A percentile compares a stretch with the other conserved stretches of the same genome.
These are phyloP conservation scores for Odobenus rosmarus DNA, from an alignment of 2,113 vertebrate genomes.

Conservation along the genomic window DNA sequence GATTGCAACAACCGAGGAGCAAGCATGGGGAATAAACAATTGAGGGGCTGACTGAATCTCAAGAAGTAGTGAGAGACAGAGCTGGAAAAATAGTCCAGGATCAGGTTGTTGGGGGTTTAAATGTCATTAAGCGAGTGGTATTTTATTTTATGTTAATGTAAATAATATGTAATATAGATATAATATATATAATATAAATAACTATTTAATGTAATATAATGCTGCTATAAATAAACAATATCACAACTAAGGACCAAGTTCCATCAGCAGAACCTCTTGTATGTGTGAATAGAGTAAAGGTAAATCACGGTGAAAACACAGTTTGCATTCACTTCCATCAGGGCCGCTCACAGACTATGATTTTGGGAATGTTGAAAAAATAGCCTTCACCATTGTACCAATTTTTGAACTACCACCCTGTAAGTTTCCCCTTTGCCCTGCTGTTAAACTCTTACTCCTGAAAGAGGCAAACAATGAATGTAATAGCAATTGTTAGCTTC, in stretches of 20 bases:
- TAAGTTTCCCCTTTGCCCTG: background rate
- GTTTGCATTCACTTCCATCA: background rate
- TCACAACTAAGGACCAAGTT: background rate
- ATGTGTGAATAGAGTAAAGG: background rate
- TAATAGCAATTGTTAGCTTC: background rate
- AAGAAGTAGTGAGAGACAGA: background rate
- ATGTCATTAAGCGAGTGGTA: background rate
- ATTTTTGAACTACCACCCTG: background rate
- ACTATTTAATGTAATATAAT: too few relatives aligned
- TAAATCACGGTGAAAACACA: background rate
- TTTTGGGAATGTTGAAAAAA: background rate
- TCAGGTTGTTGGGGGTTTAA: background rate
- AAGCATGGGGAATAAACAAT: background rate
- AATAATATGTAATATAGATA: too few relatives aligned
- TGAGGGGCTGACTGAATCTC: background rate
- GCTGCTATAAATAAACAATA: background rate
- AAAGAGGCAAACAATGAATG: background rate
- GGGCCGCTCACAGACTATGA: background rate
- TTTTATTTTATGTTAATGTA: constrained; percentile 15
- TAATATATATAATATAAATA: too few relatives aligned
- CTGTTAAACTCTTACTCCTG: background rate
- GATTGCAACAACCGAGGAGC: background rate
- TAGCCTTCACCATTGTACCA: background rate
- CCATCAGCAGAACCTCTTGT: background rate
- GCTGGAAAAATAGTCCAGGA: background rate